These are phyloP conservation scores for Callocephalon fimbriatum DNA, from an alignment of 2,113 vertebrate genomes.

Conservation along the genomic window DNA sequence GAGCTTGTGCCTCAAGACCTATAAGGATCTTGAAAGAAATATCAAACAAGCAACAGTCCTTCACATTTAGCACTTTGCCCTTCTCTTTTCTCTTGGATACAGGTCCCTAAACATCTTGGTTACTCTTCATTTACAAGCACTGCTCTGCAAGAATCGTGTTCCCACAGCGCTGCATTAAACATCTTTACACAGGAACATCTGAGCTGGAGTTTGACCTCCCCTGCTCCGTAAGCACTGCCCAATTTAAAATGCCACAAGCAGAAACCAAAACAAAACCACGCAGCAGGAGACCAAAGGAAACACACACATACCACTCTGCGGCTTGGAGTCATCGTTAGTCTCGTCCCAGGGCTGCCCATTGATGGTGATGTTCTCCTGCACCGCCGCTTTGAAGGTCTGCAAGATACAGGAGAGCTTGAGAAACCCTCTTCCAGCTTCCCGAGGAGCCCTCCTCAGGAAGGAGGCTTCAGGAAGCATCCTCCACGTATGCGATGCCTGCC, in stretches of 20 bases:
- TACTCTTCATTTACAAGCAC: background rate
- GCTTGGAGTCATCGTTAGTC: conserved; percentile 53
- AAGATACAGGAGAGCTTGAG: background rate
- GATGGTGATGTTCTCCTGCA: conserved; percentile 87
- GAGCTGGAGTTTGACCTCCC: background rate
- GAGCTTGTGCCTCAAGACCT: background rate
- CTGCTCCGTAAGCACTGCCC: background rate
- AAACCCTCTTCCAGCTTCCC: background rate
- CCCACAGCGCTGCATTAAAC: background rate
- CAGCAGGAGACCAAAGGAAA: background rate
- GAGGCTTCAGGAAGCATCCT: background rate
- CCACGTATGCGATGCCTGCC: fast-evolving
- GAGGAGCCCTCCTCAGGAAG: background rate
- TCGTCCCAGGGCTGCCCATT: conserved; percentile 86
- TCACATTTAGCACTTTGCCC: background rate
- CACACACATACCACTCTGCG: conserved; percentile 57
- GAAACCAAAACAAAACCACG: background rate
- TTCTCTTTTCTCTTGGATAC: background rate
- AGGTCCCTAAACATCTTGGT: fast-evolving
- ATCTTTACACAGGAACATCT: fast-evolving
- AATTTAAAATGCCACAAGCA: background rate
- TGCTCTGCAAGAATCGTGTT: fast-evolving
- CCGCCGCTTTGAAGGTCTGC: conserved; percentile 87
- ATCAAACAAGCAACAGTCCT: fast-evolving
- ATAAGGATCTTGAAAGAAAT: background rate